Base-by-base conservation (phyloP, 2,888 invertebrate species). In the Cataglyphis rosenhaueri region DNA sequence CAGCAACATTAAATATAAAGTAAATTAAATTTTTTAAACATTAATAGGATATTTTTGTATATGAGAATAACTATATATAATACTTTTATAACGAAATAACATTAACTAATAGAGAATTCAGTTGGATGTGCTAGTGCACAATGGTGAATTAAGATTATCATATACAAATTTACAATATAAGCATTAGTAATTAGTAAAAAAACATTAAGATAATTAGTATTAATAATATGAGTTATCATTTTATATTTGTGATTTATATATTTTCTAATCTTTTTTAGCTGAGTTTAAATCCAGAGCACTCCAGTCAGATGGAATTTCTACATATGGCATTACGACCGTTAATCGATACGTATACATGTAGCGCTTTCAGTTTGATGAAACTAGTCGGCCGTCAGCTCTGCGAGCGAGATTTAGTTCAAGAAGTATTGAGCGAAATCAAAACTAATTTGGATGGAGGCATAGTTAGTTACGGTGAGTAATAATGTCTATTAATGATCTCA, bases 341-440 rank as follows among this genome's bases (percentile, higher is more conserved):
- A 75, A 94, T 97, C 71, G 97, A 97, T 90, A 96, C 97, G 8
- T 98, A 98, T 94, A 95, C 96, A 59, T 95, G 96, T 32, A 96
- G 97, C 21, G 96, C 96, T 1, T 95, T 95, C 85, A 95, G 95
- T 64, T 94, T 97, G 86, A 95, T 95, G 41, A 95, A 95, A 87
- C 92, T 96, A 64, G 95, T 96, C 0, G 95, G 95, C 0, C 93
- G 95, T 81, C 95, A 95, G 70, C 95, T 96, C 78, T 88, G 96
- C 3, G 97, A 97, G 95, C 96, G 95, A 83, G 96, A 97, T 61
- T 95, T 97, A 81, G 96, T 97, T 55, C 96, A 96, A 90, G 95
- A 96, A 87, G 95, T 97, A 55, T 95, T 97, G 21, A 95, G 95
- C 83, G 95, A 96, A 82, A 96, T 98, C 91, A 96, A 96, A 65